Evolutionary conservation across 2,888 invertebrate genomes (phyloP).

Genomic region (Podabrus alpinus): DNA sequence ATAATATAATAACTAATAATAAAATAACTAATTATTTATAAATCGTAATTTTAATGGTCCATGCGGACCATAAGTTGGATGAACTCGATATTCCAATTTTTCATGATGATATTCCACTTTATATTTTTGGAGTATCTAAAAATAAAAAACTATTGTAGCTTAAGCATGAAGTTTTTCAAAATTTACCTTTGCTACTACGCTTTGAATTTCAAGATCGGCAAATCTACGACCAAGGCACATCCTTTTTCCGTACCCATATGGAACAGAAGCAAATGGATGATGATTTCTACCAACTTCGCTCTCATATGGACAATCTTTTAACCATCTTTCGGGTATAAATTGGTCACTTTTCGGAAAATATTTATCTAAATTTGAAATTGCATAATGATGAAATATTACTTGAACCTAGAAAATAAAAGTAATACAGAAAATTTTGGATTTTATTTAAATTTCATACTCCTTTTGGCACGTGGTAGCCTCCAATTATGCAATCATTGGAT

Average conservation of each 20-base stretch:
- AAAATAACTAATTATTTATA: conserved; percentile 47
- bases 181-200: conserved; percentile 67
- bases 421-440: background rate
- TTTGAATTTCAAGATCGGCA: conserved; percentile 76
- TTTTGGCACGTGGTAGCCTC: conserved; percentile 76
- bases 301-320: conserved; percentile 50
- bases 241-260: conserved; percentile 73
- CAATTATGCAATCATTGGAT: conserved; percentile 69
- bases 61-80: conserved; percentile 73
- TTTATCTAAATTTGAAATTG: conserved; percentile 69
- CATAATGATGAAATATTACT: conserved; percentile 74
- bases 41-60: conserved; percentile 68
- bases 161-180: background rate
- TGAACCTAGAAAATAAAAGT: conserved; percentile 64
- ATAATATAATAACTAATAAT: background rate
- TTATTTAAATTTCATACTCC: conserved; percentile 61
- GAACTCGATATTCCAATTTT: conserved; percentile 65
- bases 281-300: conserved; percentile 43
- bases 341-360: conserved; percentile 65
- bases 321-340: conserved; percentile 80
- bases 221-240: conserved; percentile 77
- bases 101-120: conserved; percentile 68
- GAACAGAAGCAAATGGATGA: conserved; percentile 76
- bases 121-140: conserved; percentile 67
- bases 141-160: background rate